phyloP scores from a whole-genome alignment of 2,888 invertebrate species.

The Molorchus minor region DNA sequence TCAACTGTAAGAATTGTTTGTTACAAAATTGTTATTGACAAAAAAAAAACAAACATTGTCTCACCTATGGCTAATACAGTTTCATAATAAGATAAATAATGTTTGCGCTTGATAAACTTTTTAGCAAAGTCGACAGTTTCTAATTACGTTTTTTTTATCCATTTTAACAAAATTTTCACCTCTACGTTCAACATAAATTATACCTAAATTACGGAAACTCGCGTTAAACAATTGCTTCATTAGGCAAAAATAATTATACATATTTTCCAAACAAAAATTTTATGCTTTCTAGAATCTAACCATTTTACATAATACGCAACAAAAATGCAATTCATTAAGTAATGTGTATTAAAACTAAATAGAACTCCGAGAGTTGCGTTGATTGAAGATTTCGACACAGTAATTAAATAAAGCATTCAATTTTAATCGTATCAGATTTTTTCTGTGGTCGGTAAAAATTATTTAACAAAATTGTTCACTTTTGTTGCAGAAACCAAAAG shows the following conservation, averaged over 20 bases:
- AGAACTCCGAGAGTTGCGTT: conserved; percentile 5
- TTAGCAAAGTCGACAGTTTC: conserved; percentile 21
- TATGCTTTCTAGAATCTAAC: conserved; percentile 47
- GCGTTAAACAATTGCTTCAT: conserved; percentile 38
- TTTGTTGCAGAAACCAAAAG: too few species aligned
- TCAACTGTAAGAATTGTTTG: conserved; percentile 8
- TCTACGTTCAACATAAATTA: conserved; percentile 1
- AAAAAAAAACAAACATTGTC: conserved; percentile 11
- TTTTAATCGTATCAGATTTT: conserved; percentile 5
- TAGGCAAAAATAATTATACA: conserved; percentile 44
- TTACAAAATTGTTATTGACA: neutral
- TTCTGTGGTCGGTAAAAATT: too few species aligned
- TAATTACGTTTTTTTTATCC: conserved; percentile 23
- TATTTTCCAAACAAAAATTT: conserved; percentile 48
- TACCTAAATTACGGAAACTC: conserved; percentile 28
- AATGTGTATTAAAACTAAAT: conserved; percentile 30
- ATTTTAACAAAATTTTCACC: conserved; percentile 12
- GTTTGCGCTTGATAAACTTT: conserved; percentile 21
- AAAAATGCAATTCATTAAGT: conserved; percentile 36
- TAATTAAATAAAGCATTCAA: conserved; percentile 1
- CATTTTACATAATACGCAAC: conserved; percentile 42
- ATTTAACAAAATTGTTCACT: too few species aligned
- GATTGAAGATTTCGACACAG: conserved; percentile 17
- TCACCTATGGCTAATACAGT: conserved; percentile 5
- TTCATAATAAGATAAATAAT: conserved; percentile 22